Percentiles rank a stretch among this genome's conserved stretches.
phyloP scores from a whole-genome alignment of 2,113 vertebrate genomes.

The Collichthys lucidus region DNA sequence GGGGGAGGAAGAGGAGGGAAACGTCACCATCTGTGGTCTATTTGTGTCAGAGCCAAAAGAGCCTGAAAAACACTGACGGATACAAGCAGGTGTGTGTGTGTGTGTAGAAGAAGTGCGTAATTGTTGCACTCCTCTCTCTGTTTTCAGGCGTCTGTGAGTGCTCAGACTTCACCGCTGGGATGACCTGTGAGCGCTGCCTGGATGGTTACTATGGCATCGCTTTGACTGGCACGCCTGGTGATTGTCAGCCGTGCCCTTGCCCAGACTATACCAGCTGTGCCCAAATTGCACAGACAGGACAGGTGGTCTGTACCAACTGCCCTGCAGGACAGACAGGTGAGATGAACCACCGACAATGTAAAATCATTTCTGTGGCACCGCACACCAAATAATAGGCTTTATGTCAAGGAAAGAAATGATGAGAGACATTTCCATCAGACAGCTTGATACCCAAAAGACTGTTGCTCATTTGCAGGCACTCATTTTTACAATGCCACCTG shows the following conservation, averaged over 20 bases:
- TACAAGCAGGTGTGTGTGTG: conserved; percentile 56
- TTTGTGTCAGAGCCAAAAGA: conserved; percentile 13
- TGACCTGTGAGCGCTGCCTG: conserved; percentile 89
- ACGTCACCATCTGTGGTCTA: conserved; percentile 16
- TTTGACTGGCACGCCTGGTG: conserved; percentile 80
- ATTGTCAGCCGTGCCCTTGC: conserved; percentile 92
- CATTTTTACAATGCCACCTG: neutral
- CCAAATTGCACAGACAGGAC: conserved; percentile 77
- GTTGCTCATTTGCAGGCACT: conserved; percentile 4
- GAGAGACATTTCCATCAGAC: conserved; percentile 3
- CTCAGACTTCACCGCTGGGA: conserved; percentile 88
- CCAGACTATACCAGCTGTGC: conserved; percentile 86
- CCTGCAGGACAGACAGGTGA: conserved; percentile 91
- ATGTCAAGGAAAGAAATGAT: conserved; percentile 19
- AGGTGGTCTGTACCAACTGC: conserved; percentile 93
- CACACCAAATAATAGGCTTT: conserved; percentile 16
- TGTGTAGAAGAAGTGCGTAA: conserved; percentile 59
- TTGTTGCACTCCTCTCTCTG: conserved; percentile 25
- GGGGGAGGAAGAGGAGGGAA: neutral
- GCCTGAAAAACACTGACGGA: conserved; percentile 10
- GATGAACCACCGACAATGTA: conserved; percentile 30
- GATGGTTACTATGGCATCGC: conserved; percentile 91
- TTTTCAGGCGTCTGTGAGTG: conserved; percentile 90
- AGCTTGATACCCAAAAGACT: conserved; percentile 12
- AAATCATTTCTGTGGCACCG: neutral